Evolutionary conservation across 2,888 invertebrate species (phyloP), one percentile per base, ranked within the genome.

Genomic region (Furcula furcula): DNA sequence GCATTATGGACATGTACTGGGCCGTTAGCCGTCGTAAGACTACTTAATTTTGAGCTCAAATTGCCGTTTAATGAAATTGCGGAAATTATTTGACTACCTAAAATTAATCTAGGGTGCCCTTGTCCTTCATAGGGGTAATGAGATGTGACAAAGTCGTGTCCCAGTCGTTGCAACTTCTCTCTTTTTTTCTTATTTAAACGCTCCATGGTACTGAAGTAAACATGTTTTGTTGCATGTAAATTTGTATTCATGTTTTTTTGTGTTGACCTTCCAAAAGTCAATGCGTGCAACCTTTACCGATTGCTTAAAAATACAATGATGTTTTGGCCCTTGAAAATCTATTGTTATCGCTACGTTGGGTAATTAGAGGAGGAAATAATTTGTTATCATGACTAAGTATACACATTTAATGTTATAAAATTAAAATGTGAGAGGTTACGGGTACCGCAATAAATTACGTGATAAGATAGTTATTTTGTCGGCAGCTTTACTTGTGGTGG

Each of bases 371-470:
- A 12, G 12, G 23, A 12, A 23, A 10, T 6, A 10, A 10, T 21
- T 9, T 21, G 9, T 5, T 21, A 21, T 21, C 21, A 21, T 21
- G 3, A n/a, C n/a, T n/a, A n/a, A n/a, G n/a, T n/a, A n/a, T n/a
- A n/a, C n/a, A n/a, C n/a, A 6, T 21, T 21, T 20, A n/a, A 6
- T 21, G 3, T 10, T 5, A 10, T 7, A 10, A 5, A 21, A 21
- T 10, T 21, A 4, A 10, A 21, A 21, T 21, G 9, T 21, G 10
- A 21, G 10, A 10, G 10, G 21, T 21, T 21, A 21, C 9, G 9
- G 10, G 4, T 7, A 19, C n/a, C 4, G 21, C 21, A 32, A 35
- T 38, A 34, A 34, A 38, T 35, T 29, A 15, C 34, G 12, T 9
- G 31, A 46, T 51, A 34, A n/a, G n/a, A n/a, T n/a, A n/a, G n/a